Percentiles rank a stretch among this genome's conserved stretches.
These are phyloP conservation scores for Aurelia coerulea DNA, from an alignment of 30 jellyfish, hydroid and myxozoan species.

Conservation along the genomic window DNA sequence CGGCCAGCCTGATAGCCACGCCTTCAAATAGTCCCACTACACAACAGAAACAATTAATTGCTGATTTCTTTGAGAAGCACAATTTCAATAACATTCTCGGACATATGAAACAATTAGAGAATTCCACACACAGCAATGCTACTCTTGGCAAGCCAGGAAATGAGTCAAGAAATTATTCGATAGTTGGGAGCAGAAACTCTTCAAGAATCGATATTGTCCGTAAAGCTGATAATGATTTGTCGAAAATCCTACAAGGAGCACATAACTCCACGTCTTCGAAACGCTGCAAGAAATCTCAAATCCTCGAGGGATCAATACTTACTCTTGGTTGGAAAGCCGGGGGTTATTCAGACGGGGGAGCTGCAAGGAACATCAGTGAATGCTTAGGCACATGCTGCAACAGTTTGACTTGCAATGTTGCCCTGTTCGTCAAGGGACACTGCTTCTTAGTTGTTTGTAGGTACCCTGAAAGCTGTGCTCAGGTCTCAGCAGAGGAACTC, in stretches of 20 bases:
- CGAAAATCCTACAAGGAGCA: conserved; percentile 2
- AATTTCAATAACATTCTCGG: conserved; percentile 5
- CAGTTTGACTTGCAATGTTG: conserved; percentile 65
- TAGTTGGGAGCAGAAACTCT: background rate
- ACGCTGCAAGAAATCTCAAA: conserved; percentile 55
- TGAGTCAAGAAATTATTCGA: no score
- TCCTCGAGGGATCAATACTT: conserved; percentile 42
- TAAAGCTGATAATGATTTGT: conserved; percentile 24
- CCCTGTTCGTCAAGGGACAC: conserved; percentile 55
- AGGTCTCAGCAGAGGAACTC: conserved; percentile 44
- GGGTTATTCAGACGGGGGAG: conserved; percentile 55
- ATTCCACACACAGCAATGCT: background rate
- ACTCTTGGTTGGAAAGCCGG: conserved; percentile 72
- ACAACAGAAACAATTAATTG: conserved; percentile 6
- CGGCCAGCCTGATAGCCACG: background rate
- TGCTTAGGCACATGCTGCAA: conserved; percentile 69
- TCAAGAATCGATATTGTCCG: background rate
- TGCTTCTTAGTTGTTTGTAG: conserved; percentile 70
- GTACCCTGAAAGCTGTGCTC: conserved; percentile 61
- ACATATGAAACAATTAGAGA: background rate
- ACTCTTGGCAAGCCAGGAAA: background rate
- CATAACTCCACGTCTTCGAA: conserved; percentile 6
- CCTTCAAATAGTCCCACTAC: background rate
- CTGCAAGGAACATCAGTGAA: conserved; percentile 19
- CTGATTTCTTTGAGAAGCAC: conserved; percentile 28